Evolutionary conservation across 2,797 vertebrate species (phyloP).

Genomic region (Oryzias dopingdopingensis): DNA sequence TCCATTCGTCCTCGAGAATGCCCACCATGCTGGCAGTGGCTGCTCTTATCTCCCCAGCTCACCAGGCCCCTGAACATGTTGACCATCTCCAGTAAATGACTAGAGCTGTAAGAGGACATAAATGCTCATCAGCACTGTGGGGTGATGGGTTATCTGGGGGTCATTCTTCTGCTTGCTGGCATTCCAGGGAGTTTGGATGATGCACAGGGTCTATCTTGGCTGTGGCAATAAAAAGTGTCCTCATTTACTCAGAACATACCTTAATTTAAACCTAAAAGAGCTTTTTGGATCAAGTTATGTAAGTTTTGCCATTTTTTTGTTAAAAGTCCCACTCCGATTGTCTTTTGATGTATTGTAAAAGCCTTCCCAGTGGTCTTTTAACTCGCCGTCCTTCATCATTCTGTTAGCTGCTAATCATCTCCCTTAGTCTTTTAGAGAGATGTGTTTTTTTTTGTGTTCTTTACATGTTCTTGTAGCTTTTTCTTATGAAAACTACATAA

Average conservation of each 20-base stretch:
- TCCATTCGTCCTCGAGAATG: slow-evolving; percentile 47
- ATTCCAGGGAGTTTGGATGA: slow-evolving; percentile 30
- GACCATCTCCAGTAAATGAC: slow-evolving; percentile 59
- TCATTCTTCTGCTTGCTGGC: slow-evolving; percentile 38
- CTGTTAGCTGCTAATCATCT: no score
- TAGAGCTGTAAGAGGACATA: slow-evolving; percentile 23
- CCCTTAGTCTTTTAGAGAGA: no score
- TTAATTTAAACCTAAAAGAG: neutral
- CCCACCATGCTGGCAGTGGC: slow-evolving; percentile 31
- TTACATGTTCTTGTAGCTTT: no score
- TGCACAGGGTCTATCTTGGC: slow-evolving; percentile 16
- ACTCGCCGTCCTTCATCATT: no score
- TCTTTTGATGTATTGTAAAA: no score
- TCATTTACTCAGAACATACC: neutral
- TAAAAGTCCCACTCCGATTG: no score
- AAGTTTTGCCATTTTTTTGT: no score
- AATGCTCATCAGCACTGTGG: slow-evolving; percentile 14
- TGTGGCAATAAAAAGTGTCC: neutral
- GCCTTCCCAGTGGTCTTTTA: no score
- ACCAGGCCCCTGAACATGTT: slow-evolving; percentile 41
- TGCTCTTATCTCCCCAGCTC: slow-evolving; percentile 35
- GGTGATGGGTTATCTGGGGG: slow-evolving; percentile 38
- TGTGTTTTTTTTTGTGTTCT: no score
- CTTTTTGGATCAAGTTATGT: no score
- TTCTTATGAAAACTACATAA: no score